Conservation (phyloP, 2,113 vertebrate species). For the Lanius ludovicianus region DNA sequence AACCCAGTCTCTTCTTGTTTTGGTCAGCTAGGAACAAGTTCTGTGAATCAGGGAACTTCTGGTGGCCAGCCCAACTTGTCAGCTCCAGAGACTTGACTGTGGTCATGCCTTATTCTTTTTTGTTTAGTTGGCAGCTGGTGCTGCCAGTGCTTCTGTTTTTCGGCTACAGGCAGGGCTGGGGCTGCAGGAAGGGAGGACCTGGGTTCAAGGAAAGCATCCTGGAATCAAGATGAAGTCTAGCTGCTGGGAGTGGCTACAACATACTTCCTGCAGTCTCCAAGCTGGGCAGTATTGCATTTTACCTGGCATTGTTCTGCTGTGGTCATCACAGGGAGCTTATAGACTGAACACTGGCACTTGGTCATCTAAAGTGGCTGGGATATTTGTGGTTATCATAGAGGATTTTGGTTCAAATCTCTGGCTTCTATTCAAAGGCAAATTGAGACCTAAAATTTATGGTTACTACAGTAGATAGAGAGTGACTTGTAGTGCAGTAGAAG, state of each 20-base stretch:
- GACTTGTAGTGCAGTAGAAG: background rate
- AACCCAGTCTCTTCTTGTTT: slow-evolving; percentile 7
- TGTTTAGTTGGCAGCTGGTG: background rate
- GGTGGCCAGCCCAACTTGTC: background rate
- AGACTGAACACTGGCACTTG: background rate
- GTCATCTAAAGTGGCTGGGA: background rate
- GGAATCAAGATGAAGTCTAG: background rate
- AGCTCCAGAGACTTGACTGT: background rate
- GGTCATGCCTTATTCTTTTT: background rate
- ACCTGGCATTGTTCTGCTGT: background rate
- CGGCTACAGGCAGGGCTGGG: background rate
- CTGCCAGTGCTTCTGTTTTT: background rate
- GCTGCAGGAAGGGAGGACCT: background rate
- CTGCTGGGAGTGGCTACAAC: background rate
- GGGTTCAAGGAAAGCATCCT: background rate
- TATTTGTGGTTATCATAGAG: background rate
- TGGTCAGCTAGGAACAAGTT: background rate
- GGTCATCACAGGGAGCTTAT: background rate
- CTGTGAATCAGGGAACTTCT: background rate
- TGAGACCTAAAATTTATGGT: background rate
- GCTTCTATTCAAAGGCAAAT: background rate
- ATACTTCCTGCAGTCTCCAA: background rate
- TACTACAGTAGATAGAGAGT: background rate
- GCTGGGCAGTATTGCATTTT: background rate
- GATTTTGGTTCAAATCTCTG: background rate